phyloP scores from a whole-genome alignment of 1,140 invertebrate genomes.

The Zaprionus davidi region DNA sequence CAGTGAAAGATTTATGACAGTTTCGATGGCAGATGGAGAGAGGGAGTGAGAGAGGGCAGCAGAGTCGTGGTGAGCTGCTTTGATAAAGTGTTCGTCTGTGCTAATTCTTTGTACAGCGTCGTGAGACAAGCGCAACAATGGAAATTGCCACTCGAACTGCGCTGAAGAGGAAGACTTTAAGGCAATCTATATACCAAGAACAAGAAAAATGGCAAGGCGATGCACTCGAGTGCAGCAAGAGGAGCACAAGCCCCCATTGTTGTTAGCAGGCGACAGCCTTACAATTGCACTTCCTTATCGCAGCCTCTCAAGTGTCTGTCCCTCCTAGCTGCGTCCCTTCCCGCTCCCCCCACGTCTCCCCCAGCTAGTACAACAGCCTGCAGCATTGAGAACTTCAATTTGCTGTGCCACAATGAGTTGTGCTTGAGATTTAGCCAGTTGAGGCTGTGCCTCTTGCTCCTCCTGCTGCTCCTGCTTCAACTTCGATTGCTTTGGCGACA shows the following conservation, averaged over 20 bases:
- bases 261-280: slow-evolving; percentile 59
- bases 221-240: slow-evolving; percentile 64
- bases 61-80: neutral
- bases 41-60: slow-evolving; percentile 48
- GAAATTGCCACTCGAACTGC: slow-evolving; percentile 59
- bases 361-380: neutral
- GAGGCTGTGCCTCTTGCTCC: slow-evolving; percentile 14
- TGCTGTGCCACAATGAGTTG: slow-evolving; percentile 67
- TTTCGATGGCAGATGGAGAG: neutral
- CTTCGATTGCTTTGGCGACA: slow-evolving; percentile 37
- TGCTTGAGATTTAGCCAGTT: slow-evolving; percentile 53
- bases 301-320: slow-evolving; percentile 59
- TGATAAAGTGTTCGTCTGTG: slow-evolving; percentile 46
- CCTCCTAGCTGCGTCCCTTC: slow-evolving; percentile 1
- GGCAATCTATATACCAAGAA: slow-evolving; percentile 24
- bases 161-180: slow-evolving; percentile 25
- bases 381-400: slow-evolving; percentile 75
- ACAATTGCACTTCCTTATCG: slow-evolving; percentile 79
- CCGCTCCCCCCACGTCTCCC: neutral
- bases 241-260: slow-evolving; percentile 54
- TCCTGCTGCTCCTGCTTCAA: slow-evolving; percentile 32
- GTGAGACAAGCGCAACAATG: slow-evolving; percentile 51
- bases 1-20: slow-evolving; percentile 58
- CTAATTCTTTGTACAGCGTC: slow-evolving; percentile 44
- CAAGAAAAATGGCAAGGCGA: slow-evolving; percentile 38